Evolutionary conservation across 2,888 invertebrate genomes (phyloP), one percentile per base, ranked within the genome.

Genomic region (Mythimna ferrago): DNA sequence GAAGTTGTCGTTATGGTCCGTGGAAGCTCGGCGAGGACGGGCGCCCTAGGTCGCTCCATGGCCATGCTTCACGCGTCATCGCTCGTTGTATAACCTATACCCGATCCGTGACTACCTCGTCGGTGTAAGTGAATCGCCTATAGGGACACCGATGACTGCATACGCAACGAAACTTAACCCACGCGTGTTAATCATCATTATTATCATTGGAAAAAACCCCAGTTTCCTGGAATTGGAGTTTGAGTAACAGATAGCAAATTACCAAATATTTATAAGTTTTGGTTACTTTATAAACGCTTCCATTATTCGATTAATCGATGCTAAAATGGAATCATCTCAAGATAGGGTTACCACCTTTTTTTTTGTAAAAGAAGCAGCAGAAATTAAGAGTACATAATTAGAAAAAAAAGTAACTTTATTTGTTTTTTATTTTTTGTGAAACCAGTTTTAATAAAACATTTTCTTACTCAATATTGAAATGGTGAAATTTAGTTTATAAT

Each of bases 21-120:
- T 85, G 92, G 90, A 92, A 88, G 86, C 80, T 81, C 90, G 90
- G 84, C 93, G 93, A 93, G 93, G 93, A 92, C 93, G 89, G 80
- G 82, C 87, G 90, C 86, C 93, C 92, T 94, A 94, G 94, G 94
- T 93, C 93, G 88, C 85, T 88, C 88, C 95, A 95, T 92, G 95
- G 95, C 88, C 94, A 89, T 72, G 82, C 89, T 90, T 94, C 93
- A 94, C 93, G 94, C 94, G 91, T 93, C 94, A 95, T 93, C 91
- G 92, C 89, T 64, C 84, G 78, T 89, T 87, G 86, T 89, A 86
- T 88, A 86, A 86, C 77, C 76, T 86, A 73, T 78, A 85, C 76
- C 81, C 80, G 79, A 87, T 84, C 87, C 83, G 84, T 85, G 88
- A 82, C 85, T 83, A 66, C 76, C 78, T 84, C 75, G 84, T 80